Evolutionary conservation across 2,113 vertebrate species (phyloP).

Genomic region (Zapus hudsonius): DNA sequence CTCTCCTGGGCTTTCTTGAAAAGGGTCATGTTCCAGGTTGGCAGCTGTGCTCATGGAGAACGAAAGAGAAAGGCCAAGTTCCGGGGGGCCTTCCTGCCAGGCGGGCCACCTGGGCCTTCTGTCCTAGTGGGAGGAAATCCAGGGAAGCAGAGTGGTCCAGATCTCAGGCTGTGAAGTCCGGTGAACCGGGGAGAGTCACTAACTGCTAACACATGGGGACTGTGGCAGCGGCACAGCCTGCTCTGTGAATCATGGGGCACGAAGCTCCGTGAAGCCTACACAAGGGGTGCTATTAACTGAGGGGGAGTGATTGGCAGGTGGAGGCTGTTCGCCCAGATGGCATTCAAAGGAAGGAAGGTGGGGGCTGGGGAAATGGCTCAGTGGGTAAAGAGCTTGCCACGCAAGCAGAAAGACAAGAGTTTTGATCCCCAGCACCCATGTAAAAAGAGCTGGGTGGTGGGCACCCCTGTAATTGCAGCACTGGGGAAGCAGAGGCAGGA

Average conservation of each 20-base stretch:
- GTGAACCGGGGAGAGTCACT: background rate
- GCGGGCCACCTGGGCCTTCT: constrained; percentile 57
- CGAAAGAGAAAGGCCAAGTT: constrained; percentile 63
- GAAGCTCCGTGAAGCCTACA: background rate
- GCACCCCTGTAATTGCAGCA: no score
- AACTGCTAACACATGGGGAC: background rate
- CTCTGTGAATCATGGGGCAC: background rate
- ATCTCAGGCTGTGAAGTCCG: background rate
- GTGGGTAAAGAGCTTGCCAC: no score
- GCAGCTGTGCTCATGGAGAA: constrained; percentile 59
- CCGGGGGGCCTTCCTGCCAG: constrained; percentile 42
- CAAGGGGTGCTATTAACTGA: background rate
- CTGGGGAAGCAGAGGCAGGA: no score
- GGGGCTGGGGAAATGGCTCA: no score
- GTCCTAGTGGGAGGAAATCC: background rate
- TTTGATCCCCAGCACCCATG: no score
- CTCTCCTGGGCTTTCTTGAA: constrained; percentile 69
- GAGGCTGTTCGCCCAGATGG: background rate
- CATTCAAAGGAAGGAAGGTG: constrained; percentile 5
- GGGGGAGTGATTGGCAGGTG: background rate
- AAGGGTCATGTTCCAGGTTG: constrained; percentile 67
- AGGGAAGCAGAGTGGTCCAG: background rate
- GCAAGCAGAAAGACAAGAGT: no score
- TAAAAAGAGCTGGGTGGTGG: no score
- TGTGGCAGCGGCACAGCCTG: background rate